Evolutionary conservation across 2,113 vertebrate species (phyloP).

Genomic region (Euleptes europaea): DNA sequence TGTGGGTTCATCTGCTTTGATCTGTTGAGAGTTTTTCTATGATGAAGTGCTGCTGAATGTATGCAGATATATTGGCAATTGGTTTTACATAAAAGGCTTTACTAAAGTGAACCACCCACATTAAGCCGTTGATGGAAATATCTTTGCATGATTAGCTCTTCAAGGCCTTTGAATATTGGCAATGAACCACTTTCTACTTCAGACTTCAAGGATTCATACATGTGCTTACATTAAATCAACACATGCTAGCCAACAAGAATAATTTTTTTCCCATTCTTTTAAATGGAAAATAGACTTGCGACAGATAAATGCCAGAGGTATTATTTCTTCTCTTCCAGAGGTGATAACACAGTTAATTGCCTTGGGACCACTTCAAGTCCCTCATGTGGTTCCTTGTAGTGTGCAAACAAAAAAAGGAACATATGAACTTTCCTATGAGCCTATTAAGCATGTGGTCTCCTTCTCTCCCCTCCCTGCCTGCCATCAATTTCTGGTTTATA

Average conservation of each 20-base stretch:
- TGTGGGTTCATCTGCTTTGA: not conserved
- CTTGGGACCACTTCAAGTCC: constrained; percentile 32
- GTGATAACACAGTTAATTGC: constrained; percentile 29
- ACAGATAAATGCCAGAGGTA: not conserved
- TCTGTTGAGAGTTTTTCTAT: not conserved
- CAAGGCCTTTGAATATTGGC: not conserved
- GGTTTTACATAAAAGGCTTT: not conserved
- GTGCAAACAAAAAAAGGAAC: not conserved
- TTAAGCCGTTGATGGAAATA: not conserved
- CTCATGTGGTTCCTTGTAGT: constrained; percentile 14
- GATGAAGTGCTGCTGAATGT: not conserved
- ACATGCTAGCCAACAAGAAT: not conserved
- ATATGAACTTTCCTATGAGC: not conserved
- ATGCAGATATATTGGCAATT: not conserved
- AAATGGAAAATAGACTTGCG: not conserved
- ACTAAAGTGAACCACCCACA: not conserved
- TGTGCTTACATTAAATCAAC: not conserved
- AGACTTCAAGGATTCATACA: not conserved
- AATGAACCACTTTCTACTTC: not conserved
- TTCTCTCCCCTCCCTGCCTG: not conserved
- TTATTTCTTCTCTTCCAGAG: constrained; percentile 20
- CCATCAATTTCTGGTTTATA: constrained; percentile 12
- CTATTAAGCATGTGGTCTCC: not conserved
- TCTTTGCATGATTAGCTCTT: constrained; percentile 22
- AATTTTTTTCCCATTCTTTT: not conserved